Evolutionary conservation across 2,113 vertebrate genomes (phyloP).

Genomic region (Condylura cristata): DNA sequence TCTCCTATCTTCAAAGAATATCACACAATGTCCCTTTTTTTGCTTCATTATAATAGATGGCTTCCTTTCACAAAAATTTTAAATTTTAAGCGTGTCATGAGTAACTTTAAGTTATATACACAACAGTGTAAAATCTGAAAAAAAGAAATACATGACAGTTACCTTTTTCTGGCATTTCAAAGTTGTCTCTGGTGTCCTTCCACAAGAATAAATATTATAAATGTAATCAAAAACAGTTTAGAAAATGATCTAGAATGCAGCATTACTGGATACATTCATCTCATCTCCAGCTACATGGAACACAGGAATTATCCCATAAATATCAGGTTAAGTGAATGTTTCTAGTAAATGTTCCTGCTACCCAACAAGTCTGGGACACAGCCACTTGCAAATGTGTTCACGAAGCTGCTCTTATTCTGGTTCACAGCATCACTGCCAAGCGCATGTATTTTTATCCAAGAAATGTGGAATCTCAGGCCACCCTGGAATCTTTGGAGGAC

Average conservation of each 20-base stretch:
- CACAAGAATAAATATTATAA: constrained; percentile 23
- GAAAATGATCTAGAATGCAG: not conserved
- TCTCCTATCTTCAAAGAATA: constrained; percentile 60
- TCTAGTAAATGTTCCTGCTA: not conserved
- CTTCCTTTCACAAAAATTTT: constrained; percentile 60
- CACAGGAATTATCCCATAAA: not conserved
- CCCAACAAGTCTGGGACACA: constrained; percentile 3
- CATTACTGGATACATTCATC: not conserved
- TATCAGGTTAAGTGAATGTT: not conserved
- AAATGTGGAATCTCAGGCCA: constrained; percentile 18
- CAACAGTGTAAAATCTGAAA: not conserved
- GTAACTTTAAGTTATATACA: constrained; percentile 30
- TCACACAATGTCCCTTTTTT: constrained; percentile 42
- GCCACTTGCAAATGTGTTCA: not conserved
- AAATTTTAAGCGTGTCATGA: constrained; percentile 49
- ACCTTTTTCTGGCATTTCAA: constrained; percentile 50
- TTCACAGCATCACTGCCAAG: not conserved
- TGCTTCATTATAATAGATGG: constrained; percentile 56
- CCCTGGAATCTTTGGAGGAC: not conserved
- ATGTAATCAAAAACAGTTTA: constrained; percentile 18
- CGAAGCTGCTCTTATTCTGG: constrained; percentile 38
- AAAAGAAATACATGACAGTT: constrained; percentile 38
- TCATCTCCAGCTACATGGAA: not conserved
- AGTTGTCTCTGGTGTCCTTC: not conserved
- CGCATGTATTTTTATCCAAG: not conserved